Evolutionary conservation across 1,140 invertebrate genomes (phyloP).

Genomic region (Yoshiicerus persimilis): DNA sequence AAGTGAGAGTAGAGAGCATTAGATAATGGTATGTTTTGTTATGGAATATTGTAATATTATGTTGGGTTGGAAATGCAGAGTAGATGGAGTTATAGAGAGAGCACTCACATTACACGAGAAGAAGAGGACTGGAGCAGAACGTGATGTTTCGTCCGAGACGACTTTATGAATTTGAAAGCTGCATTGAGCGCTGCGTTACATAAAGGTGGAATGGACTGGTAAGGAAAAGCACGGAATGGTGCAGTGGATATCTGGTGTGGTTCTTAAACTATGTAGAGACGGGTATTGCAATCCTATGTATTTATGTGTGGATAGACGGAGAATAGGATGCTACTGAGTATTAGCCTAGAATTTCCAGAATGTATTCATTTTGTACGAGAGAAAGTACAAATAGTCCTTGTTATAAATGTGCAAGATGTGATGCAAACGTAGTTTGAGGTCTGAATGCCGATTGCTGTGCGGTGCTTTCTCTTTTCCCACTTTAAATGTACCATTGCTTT

Average conservation of each 20-base stretch:
- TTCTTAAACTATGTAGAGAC: neutral
- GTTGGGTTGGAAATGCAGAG: neutral
- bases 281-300: neutral
- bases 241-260: neutral
- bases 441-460: neutral
- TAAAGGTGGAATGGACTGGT: slow-evolving; percentile 7
- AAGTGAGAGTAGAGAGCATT: neutral
- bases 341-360: neutral
- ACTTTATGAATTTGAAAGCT: slow-evolving; percentile 23
- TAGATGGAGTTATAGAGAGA: neutral
- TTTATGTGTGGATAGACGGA: neutral
- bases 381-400: neutral
- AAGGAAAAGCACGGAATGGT: neutral
- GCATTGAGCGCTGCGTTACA: neutral
- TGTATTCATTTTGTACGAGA: neutral
- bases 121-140: neutral
- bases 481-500: neutral
- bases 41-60: slow-evolving; percentile 8
- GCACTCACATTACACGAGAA: neutral
- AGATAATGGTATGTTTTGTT: neutral
- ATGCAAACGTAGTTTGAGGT: neutral
- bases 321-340: neutral
- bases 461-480: neutral
- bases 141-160: neutral
- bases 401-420: slow-evolving; percentile 18